Conservation (phyloP, 2,888 invertebrate genomes). For the Callinectes sapidus region DNA sequence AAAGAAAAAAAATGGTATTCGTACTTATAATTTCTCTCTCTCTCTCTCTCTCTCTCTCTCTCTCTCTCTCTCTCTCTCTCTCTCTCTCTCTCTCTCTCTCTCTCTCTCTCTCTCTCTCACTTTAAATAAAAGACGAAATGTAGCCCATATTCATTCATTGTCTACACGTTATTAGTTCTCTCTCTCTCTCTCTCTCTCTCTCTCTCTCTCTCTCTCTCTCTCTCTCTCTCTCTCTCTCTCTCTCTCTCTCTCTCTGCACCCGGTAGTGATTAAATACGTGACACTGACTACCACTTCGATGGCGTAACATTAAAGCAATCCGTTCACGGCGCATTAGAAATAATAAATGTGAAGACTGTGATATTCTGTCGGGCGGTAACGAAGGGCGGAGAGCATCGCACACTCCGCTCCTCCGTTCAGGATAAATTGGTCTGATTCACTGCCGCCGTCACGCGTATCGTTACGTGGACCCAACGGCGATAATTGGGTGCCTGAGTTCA, state of each 20-base stretch:
- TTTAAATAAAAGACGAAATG: neutral
- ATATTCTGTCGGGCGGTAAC: neutral
- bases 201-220: slow-evolving; percentile 1
- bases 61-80: slow-evolving; percentile 42
- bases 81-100: neutral
- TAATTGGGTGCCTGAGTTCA: neutral
- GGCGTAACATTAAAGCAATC: slow-evolving; percentile 7
- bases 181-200: neutral
- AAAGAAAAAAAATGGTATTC: neutral
- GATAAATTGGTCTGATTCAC: neutral
- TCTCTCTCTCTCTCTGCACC: neutral
- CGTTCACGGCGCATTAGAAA: neutral
- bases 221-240: slow-evolving; percentile 1
- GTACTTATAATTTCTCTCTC: neutral
- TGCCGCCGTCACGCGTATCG: neutral
- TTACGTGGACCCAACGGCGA: neutral
- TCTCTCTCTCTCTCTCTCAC: neutral
- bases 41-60: slow-evolving; percentile 36
- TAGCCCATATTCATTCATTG: neutral
- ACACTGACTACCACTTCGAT: neutral
- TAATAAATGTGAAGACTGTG: neutral
- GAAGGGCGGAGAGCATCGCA: neutral
- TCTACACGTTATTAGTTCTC: neutral
- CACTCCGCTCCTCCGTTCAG: neutral
- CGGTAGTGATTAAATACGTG: neutral